Evolutionary conservation across 1,140 invertebrate species (phyloP), one percentile per base, ranked within the genome.

Genomic region (Arctopsyche grandis): DNA sequence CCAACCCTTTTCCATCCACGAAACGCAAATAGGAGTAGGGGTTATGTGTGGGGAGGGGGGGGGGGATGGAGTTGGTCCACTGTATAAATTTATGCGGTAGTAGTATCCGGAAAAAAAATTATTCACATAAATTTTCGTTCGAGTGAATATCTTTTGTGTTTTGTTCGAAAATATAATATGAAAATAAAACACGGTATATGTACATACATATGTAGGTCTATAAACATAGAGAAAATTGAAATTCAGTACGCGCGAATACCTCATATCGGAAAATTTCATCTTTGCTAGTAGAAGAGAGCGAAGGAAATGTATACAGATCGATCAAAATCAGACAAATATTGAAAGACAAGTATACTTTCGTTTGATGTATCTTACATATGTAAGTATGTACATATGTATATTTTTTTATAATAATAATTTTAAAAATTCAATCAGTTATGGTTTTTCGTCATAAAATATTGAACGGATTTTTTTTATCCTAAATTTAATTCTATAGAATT

Each of bases 311-410:
- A 29, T 22, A 22, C 4, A 0, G 19, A 66, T 66, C 24, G 22
- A 29, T 66, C 63, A 66, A 66, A 66, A 66, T 66, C 24, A 26
- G 5, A 26, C 21, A 60, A 60, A 60, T 21, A 21, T 9, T 38
- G 29, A 52, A 3, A 52, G 48, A 52, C 48, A 3, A 5, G 12
- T 38, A 38, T 3, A 52, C 48, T 14, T 52, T 52, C 12, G 12
- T 52, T 52, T 52, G 10, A 52, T 10, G 16, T 52, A 52, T 52
- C 48, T 5, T 52, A 52, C 16, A 52, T 52, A 52, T 52, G 16
- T 52, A 52, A 5, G 16, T 52, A 52, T 52, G 12, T 46, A 12
- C 44, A 46, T 46, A 46, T 46, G 12, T 46, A 52, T 5, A 12
- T 52, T 38, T 38, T 38, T 38, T 38, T 1, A 38, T 38, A 38